phyloP scores from a whole-genome alignment of 2,888 invertebrate genomes.

The Clanis bilineata region DNA sequence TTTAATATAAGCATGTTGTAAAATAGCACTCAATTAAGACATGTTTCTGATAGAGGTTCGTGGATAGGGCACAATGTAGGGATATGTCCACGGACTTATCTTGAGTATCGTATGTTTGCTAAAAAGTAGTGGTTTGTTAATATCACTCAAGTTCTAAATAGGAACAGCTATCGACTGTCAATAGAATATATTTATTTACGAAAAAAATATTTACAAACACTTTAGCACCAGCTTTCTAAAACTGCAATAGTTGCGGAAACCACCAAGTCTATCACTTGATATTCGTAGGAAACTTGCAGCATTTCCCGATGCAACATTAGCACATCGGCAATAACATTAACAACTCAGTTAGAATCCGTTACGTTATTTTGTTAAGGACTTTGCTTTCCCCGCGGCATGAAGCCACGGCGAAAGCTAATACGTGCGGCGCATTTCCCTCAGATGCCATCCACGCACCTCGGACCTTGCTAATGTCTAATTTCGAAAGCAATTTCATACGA shows the following conservation, averaged over 20 bases:
- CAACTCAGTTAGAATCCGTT: conserved; percentile 20
- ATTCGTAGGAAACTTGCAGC: not conserved
- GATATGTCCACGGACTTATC: not conserved
- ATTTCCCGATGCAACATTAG: not conserved
- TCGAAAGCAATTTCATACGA: conserved; percentile 30
- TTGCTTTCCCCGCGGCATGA: conserved; percentile 40
- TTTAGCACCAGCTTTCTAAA: not conserved
- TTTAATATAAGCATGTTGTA: not conserved
- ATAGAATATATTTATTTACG: not conserved
- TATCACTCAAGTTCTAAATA: not conserved
- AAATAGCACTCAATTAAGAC: not conserved
- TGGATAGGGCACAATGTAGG: not conserved
- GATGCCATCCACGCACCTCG: conserved; percentile 29
- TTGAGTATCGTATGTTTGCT: not conserved
- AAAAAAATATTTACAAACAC: not conserved
- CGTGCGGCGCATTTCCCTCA: conserved; percentile 62
- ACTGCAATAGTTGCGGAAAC: not conserved
- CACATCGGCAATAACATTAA: conserved; percentile 1
- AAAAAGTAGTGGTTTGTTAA: not conserved
- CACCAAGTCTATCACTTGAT: not conserved
- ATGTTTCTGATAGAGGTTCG: not conserved
- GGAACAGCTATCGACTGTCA: not conserved
- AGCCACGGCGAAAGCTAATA: conserved; percentile 57
- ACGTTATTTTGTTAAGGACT: conserved; percentile 24
- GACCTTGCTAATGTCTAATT: conserved; percentile 41